Conservation (phyloP, 2,888 invertebrate species). For the Elegia similella region DNA sequence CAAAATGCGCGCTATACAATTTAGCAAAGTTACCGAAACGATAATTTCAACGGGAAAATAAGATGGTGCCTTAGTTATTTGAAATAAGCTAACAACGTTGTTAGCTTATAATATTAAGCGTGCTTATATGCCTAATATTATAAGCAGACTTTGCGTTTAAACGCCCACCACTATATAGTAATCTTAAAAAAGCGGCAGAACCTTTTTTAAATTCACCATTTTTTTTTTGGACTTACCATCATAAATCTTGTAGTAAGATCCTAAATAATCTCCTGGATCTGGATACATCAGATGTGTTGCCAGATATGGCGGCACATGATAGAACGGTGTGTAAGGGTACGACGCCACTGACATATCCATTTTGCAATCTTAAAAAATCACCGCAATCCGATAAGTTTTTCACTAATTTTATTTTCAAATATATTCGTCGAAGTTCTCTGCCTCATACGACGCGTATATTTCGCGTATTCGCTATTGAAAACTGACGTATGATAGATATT, state of each 20-base stretch:
- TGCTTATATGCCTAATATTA: too few species aligned
- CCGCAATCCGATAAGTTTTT: slow-evolving; percentile 32
- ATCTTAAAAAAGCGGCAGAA: too few species aligned
- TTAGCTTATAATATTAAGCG: too few species aligned
- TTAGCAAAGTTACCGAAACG: too few species aligned
- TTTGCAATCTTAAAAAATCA: slow-evolving; percentile 42
- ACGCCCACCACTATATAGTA: too few species aligned
- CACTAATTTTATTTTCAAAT: slow-evolving; percentile 4
- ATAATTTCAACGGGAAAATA: too few species aligned
- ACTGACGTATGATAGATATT: slow-evolving; percentile 19
- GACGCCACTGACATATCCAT: slow-evolving; percentile 59
- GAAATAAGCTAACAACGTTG: too few species aligned
- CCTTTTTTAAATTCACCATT: too few species aligned
- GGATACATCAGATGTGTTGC: slow-evolving; percentile 50
- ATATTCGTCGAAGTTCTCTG: not conserved
- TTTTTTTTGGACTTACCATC: slow-evolving; percentile 58
- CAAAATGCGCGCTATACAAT: too few species aligned
- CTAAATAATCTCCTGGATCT: slow-evolving; percentile 55
- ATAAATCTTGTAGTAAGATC: slow-evolving; percentile 58
- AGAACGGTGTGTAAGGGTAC: slow-evolving; percentile 46
- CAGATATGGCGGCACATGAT: slow-evolving; percentile 55
- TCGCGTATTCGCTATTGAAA: slow-evolving; percentile 13
- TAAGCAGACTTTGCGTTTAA: too few species aligned
- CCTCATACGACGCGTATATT: slow-evolving; percentile 7
- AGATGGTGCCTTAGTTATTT: too few species aligned